Evolutionary conservation across 2,888 invertebrate species (phyloP).

Genomic region (Megamerina dolium): DNA sequence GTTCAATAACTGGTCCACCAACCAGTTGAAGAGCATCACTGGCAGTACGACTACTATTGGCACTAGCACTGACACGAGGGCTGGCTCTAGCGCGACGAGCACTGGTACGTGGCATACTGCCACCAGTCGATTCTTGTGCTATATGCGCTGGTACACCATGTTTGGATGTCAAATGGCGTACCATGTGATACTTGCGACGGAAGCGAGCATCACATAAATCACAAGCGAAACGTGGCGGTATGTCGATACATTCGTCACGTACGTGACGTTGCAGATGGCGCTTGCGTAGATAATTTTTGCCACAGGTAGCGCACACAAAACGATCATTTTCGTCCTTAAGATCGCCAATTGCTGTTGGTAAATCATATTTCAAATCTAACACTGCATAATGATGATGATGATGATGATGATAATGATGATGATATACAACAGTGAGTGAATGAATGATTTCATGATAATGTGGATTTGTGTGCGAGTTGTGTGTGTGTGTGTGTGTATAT

Average conservation of each 20-base stretch:
- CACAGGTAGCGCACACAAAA: conserved; percentile 54
- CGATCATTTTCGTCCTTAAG: conserved; percentile 35
- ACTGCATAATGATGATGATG: background rate
- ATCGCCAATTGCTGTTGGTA: conserved; percentile 24
- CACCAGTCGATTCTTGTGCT: conserved; percentile 36
- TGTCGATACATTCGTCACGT: conserved; percentile 52
- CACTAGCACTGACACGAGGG: conserved; percentile 14
- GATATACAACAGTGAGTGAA: no score
- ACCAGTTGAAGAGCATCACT: background rate
- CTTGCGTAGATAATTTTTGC: conserved; percentile 57
- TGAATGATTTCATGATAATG: no score
- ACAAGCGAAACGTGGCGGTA: conserved; percentile 53
- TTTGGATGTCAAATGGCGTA: conserved; percentile 50
- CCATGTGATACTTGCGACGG: conserved; percentile 53
- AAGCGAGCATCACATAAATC: conserved; percentile 51
- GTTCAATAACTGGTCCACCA: background rate
- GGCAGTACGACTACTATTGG: conserved; percentile 7
- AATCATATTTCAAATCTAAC: conserved; percentile 24
- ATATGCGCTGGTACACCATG: conserved; percentile 44
- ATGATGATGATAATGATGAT: background rate
- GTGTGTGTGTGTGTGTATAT: conserved; percentile 17
- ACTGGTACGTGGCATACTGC: conserved; percentile 18
- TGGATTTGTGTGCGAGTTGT: no score
- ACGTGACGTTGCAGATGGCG: conserved; percentile 57
- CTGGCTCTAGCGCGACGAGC: conserved; percentile 9